A percentile compares a stretch with the other conserved stretches of the same genome.
phyloP scores from a whole-genome alignment of 2,113 vertebrate genomes.

The Crocuta crocuta region DNA sequence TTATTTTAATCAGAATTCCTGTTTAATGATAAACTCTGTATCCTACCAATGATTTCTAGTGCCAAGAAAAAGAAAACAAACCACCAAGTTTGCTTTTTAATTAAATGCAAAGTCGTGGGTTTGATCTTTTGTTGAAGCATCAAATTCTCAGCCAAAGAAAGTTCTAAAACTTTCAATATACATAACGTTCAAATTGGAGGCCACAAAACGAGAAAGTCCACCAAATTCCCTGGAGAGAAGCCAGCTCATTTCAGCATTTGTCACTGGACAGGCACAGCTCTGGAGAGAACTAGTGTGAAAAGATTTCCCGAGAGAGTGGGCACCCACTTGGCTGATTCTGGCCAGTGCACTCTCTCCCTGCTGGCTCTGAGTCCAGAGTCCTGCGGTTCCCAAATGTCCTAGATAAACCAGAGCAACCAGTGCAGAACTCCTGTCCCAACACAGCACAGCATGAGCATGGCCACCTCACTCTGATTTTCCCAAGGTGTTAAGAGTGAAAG shows the following conservation, averaged over 20 bases:
- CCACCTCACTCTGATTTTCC: neutral
- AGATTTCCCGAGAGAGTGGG: neutral
- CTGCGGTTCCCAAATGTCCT: neutral
- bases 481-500: neutral
- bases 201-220: neutral
- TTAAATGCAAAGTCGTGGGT: conserved; percentile 15
- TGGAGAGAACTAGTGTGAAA: neutral
- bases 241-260: neutral
- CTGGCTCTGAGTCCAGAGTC: neutral
- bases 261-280: neutral
- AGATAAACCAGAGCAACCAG: neutral
- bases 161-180: conserved; percentile 8
- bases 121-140: conserved; percentile 31
- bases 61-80: conserved; percentile 40
- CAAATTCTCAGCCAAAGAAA: neutral
- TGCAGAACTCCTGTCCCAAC: neutral
- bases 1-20: conserved; percentile 32
- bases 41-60: conserved; percentile 26
- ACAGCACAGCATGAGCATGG: no score
- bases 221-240: neutral
- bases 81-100: neutral
- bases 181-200: neutral
- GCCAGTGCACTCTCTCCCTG: neutral
- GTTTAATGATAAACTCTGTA: conserved; percentile 41
- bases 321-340: neutral